Conservation (phyloP, 2,888 invertebrate species). For the Acrobasis consociella region DNA sequence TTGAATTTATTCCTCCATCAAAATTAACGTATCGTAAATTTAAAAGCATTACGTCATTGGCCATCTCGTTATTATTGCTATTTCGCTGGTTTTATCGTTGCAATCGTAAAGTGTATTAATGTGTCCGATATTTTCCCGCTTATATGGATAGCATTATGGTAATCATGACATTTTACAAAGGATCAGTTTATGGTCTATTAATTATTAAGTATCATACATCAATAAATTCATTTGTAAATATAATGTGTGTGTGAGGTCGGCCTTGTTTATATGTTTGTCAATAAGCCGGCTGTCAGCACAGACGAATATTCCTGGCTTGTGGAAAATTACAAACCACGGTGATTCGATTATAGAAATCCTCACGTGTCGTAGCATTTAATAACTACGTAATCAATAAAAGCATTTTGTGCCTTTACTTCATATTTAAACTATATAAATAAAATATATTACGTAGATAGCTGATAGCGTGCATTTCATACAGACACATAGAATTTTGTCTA, state of each 20-base stretch:
- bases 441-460: no score
- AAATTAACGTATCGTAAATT: conserved; percentile 55
- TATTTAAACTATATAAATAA: no score
- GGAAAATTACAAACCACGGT: conserved; percentile 18
- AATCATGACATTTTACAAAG: not conserved
- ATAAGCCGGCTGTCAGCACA: conserved; percentile 4
- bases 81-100: conserved; percentile 51
- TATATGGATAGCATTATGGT: conserved; percentile 1
- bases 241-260: not conserved
- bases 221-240: not conserved
- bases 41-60: conserved; percentile 47
- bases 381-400: not conserved
- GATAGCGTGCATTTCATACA: no score
- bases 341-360: conserved; percentile 8
- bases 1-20: conserved; percentile 43
- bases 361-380: not conserved
- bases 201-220: not conserved
- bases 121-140: conserved; percentile 39
- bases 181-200: not conserved
- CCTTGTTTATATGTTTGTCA: conserved; percentile 10
- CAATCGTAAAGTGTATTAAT: conserved; percentile 51
- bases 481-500: no score
- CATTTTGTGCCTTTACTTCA: not conserved
- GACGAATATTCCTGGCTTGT: conserved; percentile 14
- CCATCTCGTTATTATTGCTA: conserved; percentile 44